Percentiles rank a stretch among this genome's conserved stretches.
Evolutionary conservation across 2,113 vertebrate species (phyloP).

Genomic region (Chrysemys picta): DNA sequence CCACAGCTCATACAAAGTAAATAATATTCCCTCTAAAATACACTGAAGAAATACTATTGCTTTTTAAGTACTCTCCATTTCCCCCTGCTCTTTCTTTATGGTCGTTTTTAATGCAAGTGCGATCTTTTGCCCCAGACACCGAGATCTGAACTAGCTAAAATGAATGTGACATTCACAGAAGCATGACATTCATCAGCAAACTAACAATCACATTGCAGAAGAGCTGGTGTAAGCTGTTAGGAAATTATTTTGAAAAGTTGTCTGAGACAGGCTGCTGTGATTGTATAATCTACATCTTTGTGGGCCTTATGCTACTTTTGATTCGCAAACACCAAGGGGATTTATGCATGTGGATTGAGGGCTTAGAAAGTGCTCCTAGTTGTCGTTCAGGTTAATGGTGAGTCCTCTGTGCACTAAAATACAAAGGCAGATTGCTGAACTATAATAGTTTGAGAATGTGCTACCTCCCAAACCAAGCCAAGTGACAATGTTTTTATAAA

Average conservation of each 20-base stretch:
- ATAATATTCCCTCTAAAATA: background rate
- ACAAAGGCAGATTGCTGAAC: background rate
- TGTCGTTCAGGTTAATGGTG: background rate
- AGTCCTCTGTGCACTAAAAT: background rate
- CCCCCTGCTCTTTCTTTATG: background rate
- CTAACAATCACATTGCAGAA: background rate
- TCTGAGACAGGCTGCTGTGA: background rate
- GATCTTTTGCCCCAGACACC: background rate
- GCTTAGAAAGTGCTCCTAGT: background rate
- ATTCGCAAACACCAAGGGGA: background rate
- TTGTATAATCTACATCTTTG: background rate
- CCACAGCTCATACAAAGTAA: background rate
- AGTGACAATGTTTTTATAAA: background rate
- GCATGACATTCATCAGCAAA: background rate
- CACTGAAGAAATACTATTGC: background rate
- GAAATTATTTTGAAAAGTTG: background rate
- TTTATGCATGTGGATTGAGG: background rate
- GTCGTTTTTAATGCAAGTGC: background rate
- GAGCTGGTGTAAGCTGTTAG: background rate
- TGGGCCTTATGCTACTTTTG: background rate
- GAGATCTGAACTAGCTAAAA: background rate
- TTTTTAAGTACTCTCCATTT: background rate
- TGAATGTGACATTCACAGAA: background rate
- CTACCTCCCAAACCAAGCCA: background rate
- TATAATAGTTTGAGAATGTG: background rate